Conservation (phyloP, 2,113 vertebrate genomes). For the Asarcornis scutulata region DNA sequence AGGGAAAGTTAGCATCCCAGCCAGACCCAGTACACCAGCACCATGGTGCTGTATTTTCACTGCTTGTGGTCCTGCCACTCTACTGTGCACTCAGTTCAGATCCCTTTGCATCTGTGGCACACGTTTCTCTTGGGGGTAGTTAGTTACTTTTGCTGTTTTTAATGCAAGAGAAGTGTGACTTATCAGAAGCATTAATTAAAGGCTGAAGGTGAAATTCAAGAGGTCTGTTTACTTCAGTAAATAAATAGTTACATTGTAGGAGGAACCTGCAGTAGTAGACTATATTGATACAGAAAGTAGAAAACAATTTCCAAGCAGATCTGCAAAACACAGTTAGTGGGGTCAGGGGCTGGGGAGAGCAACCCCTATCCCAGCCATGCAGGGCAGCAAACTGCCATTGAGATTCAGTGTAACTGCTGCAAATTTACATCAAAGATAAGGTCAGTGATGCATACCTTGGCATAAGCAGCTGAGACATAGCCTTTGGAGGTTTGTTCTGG, state of each 20-base stretch:
- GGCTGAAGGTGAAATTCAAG: neutral
- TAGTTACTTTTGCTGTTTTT: neutral
- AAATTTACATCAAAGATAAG: neutral
- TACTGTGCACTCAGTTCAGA: neutral
- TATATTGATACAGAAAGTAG: neutral
- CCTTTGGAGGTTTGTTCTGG: neutral
- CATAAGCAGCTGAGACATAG: neutral
- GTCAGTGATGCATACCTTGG: neutral
- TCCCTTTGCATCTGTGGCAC: neutral
- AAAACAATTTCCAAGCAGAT: neutral
- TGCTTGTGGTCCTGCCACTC: neutral
- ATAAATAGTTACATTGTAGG: neutral
- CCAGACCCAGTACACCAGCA: neutral
- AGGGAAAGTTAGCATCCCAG: too few species aligned
- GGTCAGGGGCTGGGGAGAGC: rapidly evolving
- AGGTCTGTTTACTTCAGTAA: neutral
- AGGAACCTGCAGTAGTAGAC: neutral
- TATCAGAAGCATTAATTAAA: neutral
- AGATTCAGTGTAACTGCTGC: neutral
- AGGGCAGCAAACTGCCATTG: neutral
- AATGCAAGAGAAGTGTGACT: neutral
- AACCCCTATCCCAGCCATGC: neutral
- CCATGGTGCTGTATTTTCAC: rapidly evolving
- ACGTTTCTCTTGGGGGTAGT: neutral
- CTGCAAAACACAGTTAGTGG: neutral